These are phyloP conservation scores for Brienomyrus longianalis DNA, from an alignment of 2,113 vertebrate genomes.

Conservation along the genomic window DNA sequence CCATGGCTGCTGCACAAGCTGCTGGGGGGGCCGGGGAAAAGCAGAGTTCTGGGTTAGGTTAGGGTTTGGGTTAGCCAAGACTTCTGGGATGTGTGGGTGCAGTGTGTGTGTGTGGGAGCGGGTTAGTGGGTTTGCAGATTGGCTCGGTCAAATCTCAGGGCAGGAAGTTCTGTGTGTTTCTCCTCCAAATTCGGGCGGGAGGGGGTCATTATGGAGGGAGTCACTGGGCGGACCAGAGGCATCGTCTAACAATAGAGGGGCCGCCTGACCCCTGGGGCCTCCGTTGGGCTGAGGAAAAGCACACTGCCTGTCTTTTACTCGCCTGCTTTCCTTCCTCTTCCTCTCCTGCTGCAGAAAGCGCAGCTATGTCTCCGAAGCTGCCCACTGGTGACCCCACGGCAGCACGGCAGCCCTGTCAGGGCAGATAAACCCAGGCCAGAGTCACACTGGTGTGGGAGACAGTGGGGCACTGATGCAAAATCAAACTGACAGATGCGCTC, in stretches of 20 bases:
- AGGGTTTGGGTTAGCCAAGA: conserved; percentile 5
- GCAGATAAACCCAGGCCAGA: background rate
- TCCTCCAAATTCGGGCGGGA: conserved; percentile 9
- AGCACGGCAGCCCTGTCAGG: background rate
- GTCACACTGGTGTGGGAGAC: background rate
- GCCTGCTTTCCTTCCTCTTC: conserved; percentile 3
- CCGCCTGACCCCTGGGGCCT: conserved; percentile 9
- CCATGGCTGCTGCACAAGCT: background rate
- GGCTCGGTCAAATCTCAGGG: conserved; percentile 16
- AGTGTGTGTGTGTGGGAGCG: conserved; percentile 1
- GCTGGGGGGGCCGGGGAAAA: background rate
- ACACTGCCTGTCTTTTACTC: conserved; percentile 6
- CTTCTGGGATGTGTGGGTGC: conserved; percentile 10
- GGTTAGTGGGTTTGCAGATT: conserved; percentile 9
- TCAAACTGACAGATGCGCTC: background rate
- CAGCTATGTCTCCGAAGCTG: background rate
- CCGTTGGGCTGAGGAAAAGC: conserved; percentile 9
- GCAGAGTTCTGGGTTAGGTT: conserved; percentile 9
- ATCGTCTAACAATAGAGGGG: conserved; percentile 19
- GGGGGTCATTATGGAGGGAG: background rate
- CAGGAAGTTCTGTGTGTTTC: conserved; percentile 25
- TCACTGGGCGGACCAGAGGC: background rate
- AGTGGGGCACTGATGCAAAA: background rate
- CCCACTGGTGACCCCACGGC: background rate
- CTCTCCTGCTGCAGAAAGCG: background rate